A percentile compares a stretch with the other conserved stretches of the same genome.
Evolutionary conservation across 2,113 vertebrate genomes (phyloP).

Genomic region (Tragelaphus strepsiceros): DNA sequence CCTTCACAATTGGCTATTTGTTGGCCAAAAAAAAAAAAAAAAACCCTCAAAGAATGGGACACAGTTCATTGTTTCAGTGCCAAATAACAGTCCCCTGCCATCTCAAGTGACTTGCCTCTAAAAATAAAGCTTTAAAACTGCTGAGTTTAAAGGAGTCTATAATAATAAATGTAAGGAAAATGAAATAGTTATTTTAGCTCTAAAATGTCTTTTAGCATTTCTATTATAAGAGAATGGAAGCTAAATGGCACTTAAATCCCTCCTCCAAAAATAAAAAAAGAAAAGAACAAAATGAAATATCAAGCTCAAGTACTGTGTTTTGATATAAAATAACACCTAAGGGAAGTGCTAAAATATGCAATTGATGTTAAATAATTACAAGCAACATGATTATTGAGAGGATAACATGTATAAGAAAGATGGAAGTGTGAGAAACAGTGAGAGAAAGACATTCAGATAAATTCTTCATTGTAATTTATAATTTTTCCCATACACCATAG

Average conservation of each 20-base stretch:
- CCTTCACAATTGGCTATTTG: constrained; percentile 47
- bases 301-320: not conserved
- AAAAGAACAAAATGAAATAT: not conserved
- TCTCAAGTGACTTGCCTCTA: constrained; percentile 21
- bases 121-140: constrained; percentile 48
- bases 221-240: not conserved
- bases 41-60: not conserved
- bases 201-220: not conserved
- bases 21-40: not conserved
- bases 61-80: constrained; percentile 31
- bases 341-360: not conserved
- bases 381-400: not conserved
- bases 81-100: not conserved
- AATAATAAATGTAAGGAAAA: constrained; percentile 31
- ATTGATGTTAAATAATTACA: not conserved
- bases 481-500: not conserved
- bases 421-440: not conserved
- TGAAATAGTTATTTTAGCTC: not conserved
- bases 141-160: not conserved
- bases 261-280: not conserved
- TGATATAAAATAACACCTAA: not conserved
- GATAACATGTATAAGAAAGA: not conserved
- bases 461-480: not conserved
- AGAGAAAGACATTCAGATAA: not conserved
- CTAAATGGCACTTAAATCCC: constrained; percentile 1